These are phyloP conservation scores for Aldrovandia affinis DNA, from an alignment of 2,797 vertebrate species.

Conservation along the genomic window DNA sequence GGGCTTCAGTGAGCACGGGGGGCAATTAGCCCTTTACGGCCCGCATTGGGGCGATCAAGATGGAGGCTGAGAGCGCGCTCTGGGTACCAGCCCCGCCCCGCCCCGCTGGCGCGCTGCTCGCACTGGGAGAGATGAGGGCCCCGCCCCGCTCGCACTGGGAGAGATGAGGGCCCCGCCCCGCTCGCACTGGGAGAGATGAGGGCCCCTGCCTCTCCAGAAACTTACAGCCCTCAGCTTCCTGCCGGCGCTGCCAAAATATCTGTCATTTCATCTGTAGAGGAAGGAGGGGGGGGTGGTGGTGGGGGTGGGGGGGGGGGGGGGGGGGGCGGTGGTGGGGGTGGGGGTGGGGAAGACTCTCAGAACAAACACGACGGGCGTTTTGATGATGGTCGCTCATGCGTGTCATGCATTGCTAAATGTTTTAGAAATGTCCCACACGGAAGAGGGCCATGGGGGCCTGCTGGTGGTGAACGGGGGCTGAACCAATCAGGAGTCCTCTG, in stretches of 20 bases:
- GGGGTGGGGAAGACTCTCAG: neutral
- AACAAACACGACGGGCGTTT: neutral
- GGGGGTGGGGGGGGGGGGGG: no score
- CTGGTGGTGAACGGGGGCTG: neutral
- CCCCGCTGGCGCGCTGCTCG: no score
- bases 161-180: no score
- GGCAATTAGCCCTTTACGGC: conserved; percentile 4
- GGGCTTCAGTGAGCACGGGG: conserved; percentile 4
- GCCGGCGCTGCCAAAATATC: neutral
- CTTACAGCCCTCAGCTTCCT: neutral
- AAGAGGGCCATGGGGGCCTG: neutral
- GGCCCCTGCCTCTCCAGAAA: neutral
- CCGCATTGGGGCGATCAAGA: conserved; percentile 21
- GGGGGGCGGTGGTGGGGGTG: neutral
- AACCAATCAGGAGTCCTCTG: neutral
- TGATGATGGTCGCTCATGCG: neutral
- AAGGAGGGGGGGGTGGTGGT: neutral
- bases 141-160: no score
- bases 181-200: conserved; percentile 2
- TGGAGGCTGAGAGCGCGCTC: neutral
- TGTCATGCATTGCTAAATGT: neutral
- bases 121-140: no score
- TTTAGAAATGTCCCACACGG: neutral
- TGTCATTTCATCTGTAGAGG: neutral
- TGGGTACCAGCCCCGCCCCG: neutral